A percentile compares a stretch with the other conserved stretches of the same genome.
These are phyloP conservation scores for Clitarchus hookeri DNA, from an alignment of 2,888 invertebrate species.

Conservation along the genomic window DNA sequence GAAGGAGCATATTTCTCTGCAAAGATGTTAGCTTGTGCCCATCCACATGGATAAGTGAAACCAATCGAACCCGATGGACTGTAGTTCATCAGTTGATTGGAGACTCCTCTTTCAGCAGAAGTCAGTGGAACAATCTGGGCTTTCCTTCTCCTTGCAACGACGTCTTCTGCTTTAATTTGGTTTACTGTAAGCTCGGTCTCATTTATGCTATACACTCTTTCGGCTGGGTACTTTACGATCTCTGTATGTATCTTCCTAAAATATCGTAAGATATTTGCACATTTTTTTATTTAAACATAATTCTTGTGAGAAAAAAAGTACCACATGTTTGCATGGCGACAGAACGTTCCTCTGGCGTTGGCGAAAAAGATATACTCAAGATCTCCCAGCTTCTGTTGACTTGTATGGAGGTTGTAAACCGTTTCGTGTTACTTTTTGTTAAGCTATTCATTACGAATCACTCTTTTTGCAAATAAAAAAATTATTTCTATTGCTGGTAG, in stretches of 20 bases:
- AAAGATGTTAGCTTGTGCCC: conserved; percentile 27
- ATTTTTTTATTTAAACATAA: conserved; percentile 29
- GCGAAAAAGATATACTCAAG: neutral
- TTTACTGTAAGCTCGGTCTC: conserved; percentile 24
- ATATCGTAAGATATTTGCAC: conserved; percentile 24
- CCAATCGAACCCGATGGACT: conserved; percentile 25
- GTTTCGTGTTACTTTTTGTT: no score
- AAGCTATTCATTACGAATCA: no score
- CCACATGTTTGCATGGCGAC: neutral
- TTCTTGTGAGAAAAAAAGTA: neutral
- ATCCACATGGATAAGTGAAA: conserved; percentile 5
- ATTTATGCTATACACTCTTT: neutral
- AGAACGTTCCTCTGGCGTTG: neutral
- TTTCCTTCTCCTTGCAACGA: conserved; percentile 29
- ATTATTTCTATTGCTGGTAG: no score
- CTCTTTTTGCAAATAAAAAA: no score
- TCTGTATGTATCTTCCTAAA: neutral
- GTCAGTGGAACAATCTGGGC: conserved; percentile 25
- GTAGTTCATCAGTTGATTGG: conserved; percentile 11
- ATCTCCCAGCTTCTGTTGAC: neutral
- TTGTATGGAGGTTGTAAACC: neutral
- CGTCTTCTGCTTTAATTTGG: conserved; percentile 29
- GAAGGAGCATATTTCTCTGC: conserved; percentile 17
- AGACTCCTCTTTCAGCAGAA: conserved; percentile 24
- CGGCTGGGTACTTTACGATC: neutral